Base-by-base conservation (phyloP, 1,140 invertebrate species). In the Ips nitidus region DNA sequence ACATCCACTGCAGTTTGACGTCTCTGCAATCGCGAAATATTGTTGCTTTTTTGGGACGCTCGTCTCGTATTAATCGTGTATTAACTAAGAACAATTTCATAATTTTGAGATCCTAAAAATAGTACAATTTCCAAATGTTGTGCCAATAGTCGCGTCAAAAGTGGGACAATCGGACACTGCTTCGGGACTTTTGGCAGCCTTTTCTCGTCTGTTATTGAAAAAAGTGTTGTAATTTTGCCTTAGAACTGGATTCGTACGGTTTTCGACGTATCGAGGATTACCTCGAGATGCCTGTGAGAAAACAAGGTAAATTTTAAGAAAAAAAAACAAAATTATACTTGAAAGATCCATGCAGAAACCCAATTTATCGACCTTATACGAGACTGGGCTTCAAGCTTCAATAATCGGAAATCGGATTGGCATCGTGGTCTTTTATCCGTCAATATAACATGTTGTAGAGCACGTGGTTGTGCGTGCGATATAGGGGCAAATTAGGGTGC, bases 231-330 rank as follows among this genome's bases (percentile, higher is more conserved):
- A n/a, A 5, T 5, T n/a, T n/a, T 5, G 43, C 8, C 61, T 52
- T 7, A 52, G 61, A 64, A 64, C 61, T 64, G 61, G 61, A 64
- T 64, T 64, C 61, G n/a, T 64, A 64, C 61, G 61, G 52, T 41
- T 64, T 64, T 53, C 37, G 61, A 64, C 47, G 42, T 38, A 64
- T 64, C 61, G 61, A 64, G 61, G 61, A 64, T 22, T 64, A 64
- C 61, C 61, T 64, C 61, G 61, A 64, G 50, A 64, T 64, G 61
- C 61, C 61, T 8, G 61, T 64, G 4, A 52, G 61, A n/a, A 64
- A 64, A 40, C 61, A 64, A 64, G 61, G 61, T 64, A 64, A 61
- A 38, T 47, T 50, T 37, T 6, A 62, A 5, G 8, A 37, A 41
- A 40, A 22, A 22, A 22, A 22, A 0, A 0, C 22, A 22, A 55